Conservation (phyloP, 1,140 invertebrate species). For the Eurosta solidaginis region DNA sequence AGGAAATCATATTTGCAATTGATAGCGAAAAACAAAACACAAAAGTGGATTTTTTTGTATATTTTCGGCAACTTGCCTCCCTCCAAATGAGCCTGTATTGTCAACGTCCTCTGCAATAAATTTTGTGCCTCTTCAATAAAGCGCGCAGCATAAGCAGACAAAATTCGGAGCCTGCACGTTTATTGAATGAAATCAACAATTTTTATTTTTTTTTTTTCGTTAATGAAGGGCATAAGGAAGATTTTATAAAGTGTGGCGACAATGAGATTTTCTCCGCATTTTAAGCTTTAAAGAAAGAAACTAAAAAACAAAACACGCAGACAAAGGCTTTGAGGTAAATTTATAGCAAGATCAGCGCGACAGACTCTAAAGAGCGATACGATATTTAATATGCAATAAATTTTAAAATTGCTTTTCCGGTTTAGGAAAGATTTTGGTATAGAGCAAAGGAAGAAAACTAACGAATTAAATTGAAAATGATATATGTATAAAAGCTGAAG, state of each 20-base stretch:
- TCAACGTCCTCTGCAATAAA: neutral
- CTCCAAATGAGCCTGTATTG: neutral
- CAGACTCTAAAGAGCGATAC: neutral
- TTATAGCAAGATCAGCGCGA: neutral
- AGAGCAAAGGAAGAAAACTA: neutral
- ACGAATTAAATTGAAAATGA: too few species aligned
- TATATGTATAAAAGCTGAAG: too few species aligned
- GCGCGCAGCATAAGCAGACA: too few species aligned
- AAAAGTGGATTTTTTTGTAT: neutral
- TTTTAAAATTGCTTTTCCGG: conserved; percentile 24
- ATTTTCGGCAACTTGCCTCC: too few species aligned
- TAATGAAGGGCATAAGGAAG: neutral
- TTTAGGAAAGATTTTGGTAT: neutral
- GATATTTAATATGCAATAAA: conserved; percentile 27
- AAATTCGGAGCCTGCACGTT: neutral
- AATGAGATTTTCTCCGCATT: neutral
- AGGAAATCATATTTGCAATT: conserved; percentile 47
- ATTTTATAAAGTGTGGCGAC: conserved; percentile 2
- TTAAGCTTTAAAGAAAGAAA: neutral
- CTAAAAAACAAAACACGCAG: neutral
- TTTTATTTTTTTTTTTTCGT: too few species aligned
- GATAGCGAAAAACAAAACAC: neutral
- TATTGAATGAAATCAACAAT: conserved; percentile 16
- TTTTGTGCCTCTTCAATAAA: neutral
- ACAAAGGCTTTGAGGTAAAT: neutral